Percentiles rank a stretch among this genome's conserved stretches.
These are phyloP conservation scores for Sebastes trivittatus DNA, from an alignment of 2,797 vertebrate genomes.

Conservation along the genomic window DNA sequence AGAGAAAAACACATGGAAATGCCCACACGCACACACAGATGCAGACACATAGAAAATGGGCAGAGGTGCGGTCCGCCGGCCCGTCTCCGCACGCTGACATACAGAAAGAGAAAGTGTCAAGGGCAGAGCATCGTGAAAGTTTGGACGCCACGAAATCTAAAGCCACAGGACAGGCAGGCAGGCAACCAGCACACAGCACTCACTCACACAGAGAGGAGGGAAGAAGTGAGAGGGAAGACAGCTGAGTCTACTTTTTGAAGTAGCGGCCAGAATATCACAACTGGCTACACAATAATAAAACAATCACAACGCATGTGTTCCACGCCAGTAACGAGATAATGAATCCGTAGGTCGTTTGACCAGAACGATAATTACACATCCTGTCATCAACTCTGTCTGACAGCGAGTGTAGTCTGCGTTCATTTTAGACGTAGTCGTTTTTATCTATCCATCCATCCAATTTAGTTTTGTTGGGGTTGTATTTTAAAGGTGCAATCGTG, in stretches of 20 bases:
- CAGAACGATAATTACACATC: not conserved
- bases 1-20: not conserved
- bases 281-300: not conserved
- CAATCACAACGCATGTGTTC: not conserved
- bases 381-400: not conserved
- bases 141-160: conserved; percentile 22
- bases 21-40: not conserved
- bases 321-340: not conserved
- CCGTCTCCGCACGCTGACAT: conserved; percentile 5
- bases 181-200: not conserved
- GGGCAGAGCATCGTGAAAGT: conserved; percentile 57
- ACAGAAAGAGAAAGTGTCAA: conserved; percentile 40
- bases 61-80: not conserved
- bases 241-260: not conserved
- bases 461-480: not conserved
- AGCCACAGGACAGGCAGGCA: conserved; percentile 27
- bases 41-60: not conserved
- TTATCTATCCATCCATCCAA: not conserved
- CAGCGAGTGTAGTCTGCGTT: not conserved
- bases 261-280: not conserved
- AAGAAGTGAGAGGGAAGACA: not conserved
- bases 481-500: not conserved
- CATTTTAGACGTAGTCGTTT: not conserved
- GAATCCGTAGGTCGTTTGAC: not conserved
- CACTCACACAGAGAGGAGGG: not conserved